Percentiles rank a stretch among this genome's conserved stretches.
Conservation (phyloP, 2,888 invertebrate genomes). For the Oithona nana region DNA sequence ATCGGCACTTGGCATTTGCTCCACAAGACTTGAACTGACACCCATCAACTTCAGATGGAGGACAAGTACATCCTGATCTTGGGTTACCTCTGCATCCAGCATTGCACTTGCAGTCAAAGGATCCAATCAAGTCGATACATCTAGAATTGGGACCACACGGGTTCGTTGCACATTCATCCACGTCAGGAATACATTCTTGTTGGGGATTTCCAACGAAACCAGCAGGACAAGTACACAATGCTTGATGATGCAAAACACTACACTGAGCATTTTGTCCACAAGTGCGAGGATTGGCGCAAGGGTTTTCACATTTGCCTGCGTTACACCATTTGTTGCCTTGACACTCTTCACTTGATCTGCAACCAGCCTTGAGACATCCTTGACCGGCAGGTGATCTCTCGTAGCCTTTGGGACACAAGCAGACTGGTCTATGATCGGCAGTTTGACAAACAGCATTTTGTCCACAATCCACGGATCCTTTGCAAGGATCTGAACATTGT, state of each 20-base stretch:
- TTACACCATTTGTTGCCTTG: slow-evolving; percentile 21
- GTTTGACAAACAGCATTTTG: slow-evolving; percentile 47
- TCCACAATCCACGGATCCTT: slow-evolving; percentile 52
- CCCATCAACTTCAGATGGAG: slow-evolving; percentile 42
- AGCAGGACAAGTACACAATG: slow-evolving; percentile 59
- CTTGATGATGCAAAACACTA: slow-evolving; percentile 49
- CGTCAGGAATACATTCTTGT: slow-evolving; percentile 38
- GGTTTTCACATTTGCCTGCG: slow-evolving; percentile 21
- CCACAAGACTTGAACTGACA: slow-evolving; percentile 63
- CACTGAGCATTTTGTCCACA: slow-evolving; percentile 67
- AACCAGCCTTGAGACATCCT: slow-evolving; percentile 14
- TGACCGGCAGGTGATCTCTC: slow-evolving; percentile 17
- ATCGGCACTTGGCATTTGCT: slow-evolving; percentile 56
- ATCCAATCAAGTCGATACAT: slow-evolving; percentile 52
- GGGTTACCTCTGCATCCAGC: slow-evolving; percentile 63
- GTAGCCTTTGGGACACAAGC: slow-evolving; percentile 44
- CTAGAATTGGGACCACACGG: slow-evolving; percentile 67
- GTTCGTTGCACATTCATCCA: slow-evolving; percentile 33
- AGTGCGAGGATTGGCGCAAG: slow-evolving; percentile 34
- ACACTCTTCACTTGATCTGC: slow-evolving; percentile 21
- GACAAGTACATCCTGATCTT: slow-evolving; percentile 56
- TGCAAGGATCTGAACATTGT: slow-evolving; percentile 39
- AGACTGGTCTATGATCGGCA: slow-evolving; percentile 57
- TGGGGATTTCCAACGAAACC: slow-evolving; percentile 71
- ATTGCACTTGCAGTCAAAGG: slow-evolving; percentile 57